Base-by-base conservation (phyloP, 2,888 invertebrate genomes). In the Eudemis profundana region DNA sequence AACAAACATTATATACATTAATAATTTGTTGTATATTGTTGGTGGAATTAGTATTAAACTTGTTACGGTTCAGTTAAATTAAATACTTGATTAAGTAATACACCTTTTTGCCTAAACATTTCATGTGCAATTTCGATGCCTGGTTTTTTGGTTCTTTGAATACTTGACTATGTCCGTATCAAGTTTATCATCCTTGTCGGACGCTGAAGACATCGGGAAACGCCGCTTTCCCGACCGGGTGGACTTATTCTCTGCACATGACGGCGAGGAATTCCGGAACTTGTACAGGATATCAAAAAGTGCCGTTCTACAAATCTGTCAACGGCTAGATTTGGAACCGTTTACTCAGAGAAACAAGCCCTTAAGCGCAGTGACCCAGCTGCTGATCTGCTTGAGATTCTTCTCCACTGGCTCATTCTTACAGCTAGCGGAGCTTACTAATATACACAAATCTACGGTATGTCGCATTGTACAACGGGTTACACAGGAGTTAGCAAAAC, bases 171-270 rank as follows among this genome's bases (percentile, higher is more conserved):
- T 46, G 46, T 46, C 46, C 1, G 21, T 21, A 46, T 46, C 46
- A 12, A 46, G 46, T 46, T n/a, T 46, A 21, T 21, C 46, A 4
- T 19, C 44, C 2, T 8, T 33, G 21, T 44, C 19, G 1, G 21
- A n/a, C 21, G 21, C 21, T 4, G 12, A 19, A 21, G 21, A 21
- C n/a, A 10, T 12, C 1, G 19, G 15, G 12, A 19, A 21, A 2
- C 46, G 21, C 21, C 46, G 46, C 46, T n/a, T 46, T 21, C 46
- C 46, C 15, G 21, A 46, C 12, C 46, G 46, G 4, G 46, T 46
- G 0, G 46, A 46, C 17, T n/a, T 46, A n/a, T n/a, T 46, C 46
- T 46, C 46, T 5, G 21, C 10, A 21, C 46, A 46, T 5, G 46
- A 46, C n/a, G 46, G 46, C 1, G 46, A 46, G 4, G 46, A 46